Evolutionary conservation across 1,140 invertebrate genomes (phyloP).

Genomic region (Meloidogyne exigua): DNA sequence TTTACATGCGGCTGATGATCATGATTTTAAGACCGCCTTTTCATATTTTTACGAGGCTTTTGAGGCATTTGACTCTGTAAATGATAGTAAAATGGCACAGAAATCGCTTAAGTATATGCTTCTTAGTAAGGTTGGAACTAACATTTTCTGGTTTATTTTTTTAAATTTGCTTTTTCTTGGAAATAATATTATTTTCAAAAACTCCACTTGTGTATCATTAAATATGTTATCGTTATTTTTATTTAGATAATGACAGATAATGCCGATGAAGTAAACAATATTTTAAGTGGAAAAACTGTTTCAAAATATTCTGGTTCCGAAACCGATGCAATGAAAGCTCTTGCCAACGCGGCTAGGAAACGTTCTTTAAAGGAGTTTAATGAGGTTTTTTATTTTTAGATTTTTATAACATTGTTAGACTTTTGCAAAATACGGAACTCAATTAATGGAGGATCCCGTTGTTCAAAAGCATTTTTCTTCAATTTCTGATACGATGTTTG

Average conservation of each 20-base stretch:
- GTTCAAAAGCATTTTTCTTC: conserved; percentile 91
- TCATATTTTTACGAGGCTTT: conserved; percentile 99
- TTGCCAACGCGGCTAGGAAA: conserved; percentile 91
- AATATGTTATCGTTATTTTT: conserved; percentile 44
- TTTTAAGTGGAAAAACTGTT: conserved; percentile 92
- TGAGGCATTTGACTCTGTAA: conserved; percentile 93
- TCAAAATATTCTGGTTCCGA: conserved; percentile 91
- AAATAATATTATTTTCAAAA: too few relatives aligned
- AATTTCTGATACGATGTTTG: conserved; percentile 95
- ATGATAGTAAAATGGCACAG: conserved; percentile 77
- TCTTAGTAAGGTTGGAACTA: conserved; percentile 95
- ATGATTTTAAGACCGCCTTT: conserved; percentile 98
- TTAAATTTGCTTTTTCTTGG: too few relatives aligned
- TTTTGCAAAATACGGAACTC: conserved; percentile 79
- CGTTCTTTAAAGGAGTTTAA: conserved; percentile 69
- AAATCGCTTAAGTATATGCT: conserved; percentile 97
- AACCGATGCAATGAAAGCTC: conserved; percentile 90
- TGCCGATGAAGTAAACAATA: conserved; percentile 90
- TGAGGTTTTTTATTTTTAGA: conserved; percentile 60
- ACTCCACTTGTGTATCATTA: too few relatives aligned
- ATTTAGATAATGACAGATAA: conserved; percentile 64
- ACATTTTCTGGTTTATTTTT: conserved; percentile 61
- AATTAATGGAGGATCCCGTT: conserved; percentile 92
- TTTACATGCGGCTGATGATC: conserved; percentile 95
- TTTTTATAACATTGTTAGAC: conserved; percentile 67